Evolutionary conservation across 1,140 invertebrate genomes (phyloP), one percentile per base, ranked within the genome.

Genomic region (Pseudomyrmex flavicornis): DNA sequence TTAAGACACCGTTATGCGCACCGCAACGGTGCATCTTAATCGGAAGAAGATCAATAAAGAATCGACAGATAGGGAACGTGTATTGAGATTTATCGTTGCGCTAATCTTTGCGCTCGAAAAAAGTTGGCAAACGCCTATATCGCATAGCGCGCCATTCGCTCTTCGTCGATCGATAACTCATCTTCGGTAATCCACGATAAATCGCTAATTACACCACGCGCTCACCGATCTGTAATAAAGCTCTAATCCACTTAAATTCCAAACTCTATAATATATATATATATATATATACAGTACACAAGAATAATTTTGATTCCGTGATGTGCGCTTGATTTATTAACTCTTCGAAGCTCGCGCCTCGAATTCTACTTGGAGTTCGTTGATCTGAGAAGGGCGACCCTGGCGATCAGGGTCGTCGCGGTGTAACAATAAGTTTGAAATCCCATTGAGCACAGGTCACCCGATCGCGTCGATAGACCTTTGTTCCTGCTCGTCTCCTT

Each of bases 371-470:
- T 46, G 65, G 68, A 82, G 86, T 85, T 90, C 91, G 88, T 89
- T 91, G 91, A 91, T 91, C 90, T 83, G 87, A 85, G 87, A 79
- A 84, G 82, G 75, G 84, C 87, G 88, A 79, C 87, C 85, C 89
- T 90, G 88, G 85, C 89, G 76, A 86, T 87, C 87, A 88, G 89
- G 90, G 88, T 90, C 87, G 89, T 88, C 88, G 90, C 87, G 90
- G 89, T 88, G 89, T 73, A 80, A 80, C 66, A 80, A 72, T 80
- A 87, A 85, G 83, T 89, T 90, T 88, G 84, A 88, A 87, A 89
- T 89, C 83, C 85, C 73, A 90, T 88, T 89, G 89, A 87, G 88
- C 89, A 83, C 82, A 65, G 91, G 87, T 92, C 86, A 87, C 80
- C 84, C 89, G 77, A 86, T 75, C 63, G 80, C 76, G 72, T 79